These are phyloP conservation scores for Calameuta pallipes DNA, from an alignment of 2,888 invertebrate genomes.

Conservation along the genomic window DNA sequence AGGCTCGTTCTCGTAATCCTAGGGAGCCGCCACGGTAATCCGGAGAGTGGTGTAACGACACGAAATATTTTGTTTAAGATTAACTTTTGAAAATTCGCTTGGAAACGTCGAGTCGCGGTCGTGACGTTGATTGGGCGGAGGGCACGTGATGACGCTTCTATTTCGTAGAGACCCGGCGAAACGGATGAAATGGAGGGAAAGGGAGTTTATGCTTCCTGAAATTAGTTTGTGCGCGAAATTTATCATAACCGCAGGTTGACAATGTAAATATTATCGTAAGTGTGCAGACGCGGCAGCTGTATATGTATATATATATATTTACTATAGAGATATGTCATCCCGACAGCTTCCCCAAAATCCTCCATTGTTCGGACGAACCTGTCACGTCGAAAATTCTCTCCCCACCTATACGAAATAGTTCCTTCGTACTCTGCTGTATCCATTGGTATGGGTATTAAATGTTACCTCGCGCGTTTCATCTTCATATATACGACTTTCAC, in stretches of 20 bases:
- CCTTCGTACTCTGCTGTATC: not conserved
- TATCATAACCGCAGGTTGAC: conserved; percentile 37
- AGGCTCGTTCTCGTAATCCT: not conserved
- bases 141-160: not conserved
- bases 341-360: not conserved
- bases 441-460: not conserved
- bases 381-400: not conserved
- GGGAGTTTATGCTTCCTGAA: conserved; percentile 34
- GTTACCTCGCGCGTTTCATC: not conserved
- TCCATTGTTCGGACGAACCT: not conserved
- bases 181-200: conserved; percentile 1
- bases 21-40: not conserved
- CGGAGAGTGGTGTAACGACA: conserved; percentile 3
- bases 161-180: not conserved
- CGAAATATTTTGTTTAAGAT: conserved; percentile 15
- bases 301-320: not conserved
- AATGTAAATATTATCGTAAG: conserved; percentile 43
- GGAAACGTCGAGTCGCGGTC: not conserved
- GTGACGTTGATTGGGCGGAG: not conserved
- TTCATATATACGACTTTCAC: not conserved
- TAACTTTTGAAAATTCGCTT: conserved; percentile 3
- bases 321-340: not conserved
- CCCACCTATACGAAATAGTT: not conserved
- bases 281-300: not conserved
- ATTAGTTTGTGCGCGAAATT: conserved; percentile 46